Evolutionary conservation across 2,888 invertebrate species (phyloP), one percentile per base, ranked within the genome.

Genomic region (Lissocephala sabroskyi): DNA sequence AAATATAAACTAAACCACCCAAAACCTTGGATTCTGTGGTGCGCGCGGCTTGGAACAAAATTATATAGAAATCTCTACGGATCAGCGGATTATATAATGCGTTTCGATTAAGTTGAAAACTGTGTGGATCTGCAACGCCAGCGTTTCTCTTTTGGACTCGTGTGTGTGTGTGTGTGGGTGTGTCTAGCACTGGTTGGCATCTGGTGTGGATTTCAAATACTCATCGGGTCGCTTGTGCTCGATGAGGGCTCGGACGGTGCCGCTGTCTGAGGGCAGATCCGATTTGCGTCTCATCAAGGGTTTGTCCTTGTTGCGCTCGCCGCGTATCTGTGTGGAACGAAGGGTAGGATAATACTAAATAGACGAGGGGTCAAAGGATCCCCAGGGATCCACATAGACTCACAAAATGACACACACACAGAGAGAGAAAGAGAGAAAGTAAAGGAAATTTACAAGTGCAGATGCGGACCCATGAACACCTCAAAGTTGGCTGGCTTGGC

Each of bases 211-310:
- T 66, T 91, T 86, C 75, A 97, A 91, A 88, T 89, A 96, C 80
- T 96, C 94, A 86, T 97, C 97, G 68, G 95, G 92, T 80, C 97
- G 89, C 86, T 93, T 94, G 87, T 97, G 96, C 84, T 94, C 95
- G 83, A 91, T 93, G 70, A 97, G 88, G 61, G 96, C 96, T 85
- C 92, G 93, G 78, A 96, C 91, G 45, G 96, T 97, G 84, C 91
- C 91, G 73, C 93, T 90, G 87, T 98, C 97, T 80, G 96, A 95
- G 39, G 97, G 97, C 82, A 98, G 87, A 85, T 98, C 96, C 11
- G 96, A 97, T 87, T 97, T 97, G 86, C 96, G 92, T 85, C 97
- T 91, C 62, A 97, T 88, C 67, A 97, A 87, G 44, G 96, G 96
- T 86, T 94, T 94, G 84, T 89, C 94, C 87, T 90, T 91, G 86